phyloP scores from a whole-genome alignment of 2,888 invertebrate genomes.

The Lochmaea crataegi region DNA sequence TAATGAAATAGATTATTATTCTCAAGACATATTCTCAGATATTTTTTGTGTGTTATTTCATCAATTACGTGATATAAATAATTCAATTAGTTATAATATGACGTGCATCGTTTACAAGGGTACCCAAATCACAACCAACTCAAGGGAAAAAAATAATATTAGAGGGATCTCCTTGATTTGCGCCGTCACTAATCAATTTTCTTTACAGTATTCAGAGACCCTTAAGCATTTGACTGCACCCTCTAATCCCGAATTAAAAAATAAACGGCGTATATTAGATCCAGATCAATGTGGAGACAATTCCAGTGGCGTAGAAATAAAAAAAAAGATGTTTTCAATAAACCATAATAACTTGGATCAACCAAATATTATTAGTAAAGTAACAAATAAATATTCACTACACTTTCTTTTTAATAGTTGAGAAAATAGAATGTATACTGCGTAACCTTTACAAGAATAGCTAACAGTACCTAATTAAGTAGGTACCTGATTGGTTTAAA shows the following conservation, averaged over 20 bases:
- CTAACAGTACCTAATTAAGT: too few relatives aligned
- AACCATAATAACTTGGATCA: too few relatives aligned
- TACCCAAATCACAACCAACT: conserved; percentile 14
- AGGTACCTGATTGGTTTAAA: too few relatives aligned
- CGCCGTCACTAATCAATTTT: conserved; percentile 20
- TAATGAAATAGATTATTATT: too few relatives aligned
- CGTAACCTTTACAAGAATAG: too few relatives aligned
- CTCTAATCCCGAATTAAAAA: conserved; percentile 49
- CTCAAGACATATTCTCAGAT: too few relatives aligned
- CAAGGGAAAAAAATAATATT: conserved; percentile 20
- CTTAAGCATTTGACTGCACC: conserved; percentile 26
- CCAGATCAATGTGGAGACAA: conserved; percentile 50
- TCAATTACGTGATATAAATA: background rate
- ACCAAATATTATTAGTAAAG: too few relatives aligned
- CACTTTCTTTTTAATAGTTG: too few relatives aligned
- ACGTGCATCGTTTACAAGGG: conserved; percentile 2
- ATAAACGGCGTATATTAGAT: conserved; percentile 47
- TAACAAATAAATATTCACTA: too few relatives aligned
- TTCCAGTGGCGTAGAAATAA: conserved; percentile 22
- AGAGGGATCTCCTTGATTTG: conserved; percentile 20
- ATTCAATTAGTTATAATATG: conserved; percentile 11
- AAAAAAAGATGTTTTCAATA: background rate
- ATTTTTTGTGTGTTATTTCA: background rate
- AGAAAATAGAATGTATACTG: too few relatives aligned
- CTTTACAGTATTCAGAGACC: conserved; percentile 18